phyloP scores from a whole-genome alignment of 1,140 invertebrate species.

The Adelges cooleyi region DNA sequence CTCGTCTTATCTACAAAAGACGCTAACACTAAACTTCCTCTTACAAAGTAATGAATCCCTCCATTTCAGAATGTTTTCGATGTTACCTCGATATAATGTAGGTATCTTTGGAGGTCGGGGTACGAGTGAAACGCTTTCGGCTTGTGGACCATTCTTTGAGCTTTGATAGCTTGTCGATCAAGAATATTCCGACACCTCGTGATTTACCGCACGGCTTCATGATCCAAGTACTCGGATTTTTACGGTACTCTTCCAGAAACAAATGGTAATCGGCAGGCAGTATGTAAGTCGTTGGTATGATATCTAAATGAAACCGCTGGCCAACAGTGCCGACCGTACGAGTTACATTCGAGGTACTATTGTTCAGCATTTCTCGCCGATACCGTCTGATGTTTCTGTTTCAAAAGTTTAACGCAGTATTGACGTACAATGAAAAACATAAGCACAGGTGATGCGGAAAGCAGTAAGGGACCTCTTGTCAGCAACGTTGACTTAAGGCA shows the following conservation, averaged over 20 bases:
- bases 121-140: conserved; percentile 66
- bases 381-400: conserved; percentile 78
- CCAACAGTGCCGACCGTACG: too few species aligned
- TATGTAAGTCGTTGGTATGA: conserved; percentile 84
- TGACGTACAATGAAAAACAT: too few species aligned
- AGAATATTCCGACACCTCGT: conserved; percentile 73
- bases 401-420: too few species aligned
- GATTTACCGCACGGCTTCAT: conserved; percentile 95
- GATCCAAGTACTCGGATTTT: conserved; percentile 89
- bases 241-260: conserved; percentile 88
- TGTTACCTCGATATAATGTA: conserved; percentile 75
- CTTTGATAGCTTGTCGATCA: conserved; percentile 79
- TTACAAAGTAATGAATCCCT: too few species aligned
- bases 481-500: too few species aligned
- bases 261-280: conserved; percentile 82
- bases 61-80: too few species aligned
- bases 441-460: too few species aligned
- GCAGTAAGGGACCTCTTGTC: too few species aligned
- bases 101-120: conserved; percentile 67
- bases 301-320: conserved; percentile 67
- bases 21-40: too few species aligned
- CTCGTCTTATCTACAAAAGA: too few species aligned
- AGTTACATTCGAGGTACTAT: conserved; percentile 77
- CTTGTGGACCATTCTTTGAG: conserved; percentile 76
- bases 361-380: conserved; percentile 76